These are phyloP conservation scores for Prionailurus viverrinus DNA, from an alignment of 2,113 vertebrate genomes.

Conservation along the genomic window DNA sequence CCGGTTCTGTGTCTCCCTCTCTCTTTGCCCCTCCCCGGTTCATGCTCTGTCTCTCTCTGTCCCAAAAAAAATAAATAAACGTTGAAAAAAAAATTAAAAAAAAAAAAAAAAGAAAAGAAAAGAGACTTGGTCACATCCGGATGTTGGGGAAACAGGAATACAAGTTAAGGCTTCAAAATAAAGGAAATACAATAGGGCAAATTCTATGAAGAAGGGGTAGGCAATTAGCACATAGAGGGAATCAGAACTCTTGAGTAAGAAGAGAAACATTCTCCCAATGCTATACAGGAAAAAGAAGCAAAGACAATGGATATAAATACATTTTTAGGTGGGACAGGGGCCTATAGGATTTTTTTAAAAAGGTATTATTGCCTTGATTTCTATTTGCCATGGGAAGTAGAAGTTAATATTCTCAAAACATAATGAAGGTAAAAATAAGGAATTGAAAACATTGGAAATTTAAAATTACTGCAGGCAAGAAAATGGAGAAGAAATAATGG, in stretches of 20 bases:
- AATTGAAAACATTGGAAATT: background rate
- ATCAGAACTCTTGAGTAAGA: background rate
- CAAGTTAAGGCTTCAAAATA: background rate
- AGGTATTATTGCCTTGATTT: background rate
- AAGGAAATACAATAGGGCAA: background rate
- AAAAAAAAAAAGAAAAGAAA: background rate
- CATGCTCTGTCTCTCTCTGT: too few relatives aligned
- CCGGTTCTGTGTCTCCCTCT: too few relatives aligned
- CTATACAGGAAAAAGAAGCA: background rate
- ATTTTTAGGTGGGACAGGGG: background rate
- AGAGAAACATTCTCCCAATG: background rate
- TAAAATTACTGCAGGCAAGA: background rate
- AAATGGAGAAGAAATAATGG: background rate
- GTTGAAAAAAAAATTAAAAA: too few relatives aligned
- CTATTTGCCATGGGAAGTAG: background rate
- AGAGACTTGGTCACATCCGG: background rate
- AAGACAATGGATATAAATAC: background rate
- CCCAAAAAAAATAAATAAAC: too few relatives aligned
- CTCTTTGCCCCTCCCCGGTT: too few relatives aligned
- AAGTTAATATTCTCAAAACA: background rate
- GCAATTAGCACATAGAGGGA: background rate
- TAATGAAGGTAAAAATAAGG: background rate
- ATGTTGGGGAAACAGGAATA: background rate
- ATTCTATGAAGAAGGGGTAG: background rate
- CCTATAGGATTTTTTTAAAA: background rate